These are phyloP conservation scores for Chaitophorus viminalis DNA, from an alignment of 2,888 invertebrate genomes.

Conservation along the genomic window DNA sequence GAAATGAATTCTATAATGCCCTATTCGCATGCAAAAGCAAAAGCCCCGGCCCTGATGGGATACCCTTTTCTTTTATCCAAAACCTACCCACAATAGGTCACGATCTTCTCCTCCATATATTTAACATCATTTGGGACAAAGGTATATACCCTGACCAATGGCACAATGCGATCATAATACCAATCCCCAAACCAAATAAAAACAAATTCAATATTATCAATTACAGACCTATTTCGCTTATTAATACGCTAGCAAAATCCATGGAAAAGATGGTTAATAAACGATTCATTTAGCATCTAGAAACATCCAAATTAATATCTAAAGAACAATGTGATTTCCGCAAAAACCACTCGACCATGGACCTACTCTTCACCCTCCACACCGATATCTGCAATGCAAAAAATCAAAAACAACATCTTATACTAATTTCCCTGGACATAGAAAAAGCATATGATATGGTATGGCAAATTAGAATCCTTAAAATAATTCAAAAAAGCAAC, in stretches of 20 bases:
- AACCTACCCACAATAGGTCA: neutral
- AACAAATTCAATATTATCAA: constrained; percentile 7
- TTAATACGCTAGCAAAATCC: neutral
- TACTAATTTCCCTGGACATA: too few relatives aligned
- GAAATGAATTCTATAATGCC: neutral
- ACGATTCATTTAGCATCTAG: neutral
- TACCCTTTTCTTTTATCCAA: constrained; percentile 15
- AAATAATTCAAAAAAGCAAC: too few relatives aligned
- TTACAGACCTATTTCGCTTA: constrained; percentile 10
- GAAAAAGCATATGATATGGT: too few relatives aligned
- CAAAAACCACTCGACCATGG: neutral
- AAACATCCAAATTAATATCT: neutral
- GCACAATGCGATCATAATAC: neutral
- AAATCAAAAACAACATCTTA: too few relatives aligned
- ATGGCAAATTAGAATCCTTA: too few relatives aligned
- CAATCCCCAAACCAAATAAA: constrained; percentile 2
- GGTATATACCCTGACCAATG: constrained; percentile 2
- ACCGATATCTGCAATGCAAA: constrained; percentile 2
- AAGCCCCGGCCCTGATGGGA: constrained; percentile 13
- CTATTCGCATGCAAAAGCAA: constrained; percentile 21
- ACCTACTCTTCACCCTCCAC: neutral
- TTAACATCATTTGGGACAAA: neutral
- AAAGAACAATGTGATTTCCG: neutral
- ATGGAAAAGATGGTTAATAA: neutral
- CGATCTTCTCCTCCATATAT: constrained; percentile 22